phyloP scores from a whole-genome alignment of 2,888 invertebrate genomes.

The Philereme transversata region DNA sequence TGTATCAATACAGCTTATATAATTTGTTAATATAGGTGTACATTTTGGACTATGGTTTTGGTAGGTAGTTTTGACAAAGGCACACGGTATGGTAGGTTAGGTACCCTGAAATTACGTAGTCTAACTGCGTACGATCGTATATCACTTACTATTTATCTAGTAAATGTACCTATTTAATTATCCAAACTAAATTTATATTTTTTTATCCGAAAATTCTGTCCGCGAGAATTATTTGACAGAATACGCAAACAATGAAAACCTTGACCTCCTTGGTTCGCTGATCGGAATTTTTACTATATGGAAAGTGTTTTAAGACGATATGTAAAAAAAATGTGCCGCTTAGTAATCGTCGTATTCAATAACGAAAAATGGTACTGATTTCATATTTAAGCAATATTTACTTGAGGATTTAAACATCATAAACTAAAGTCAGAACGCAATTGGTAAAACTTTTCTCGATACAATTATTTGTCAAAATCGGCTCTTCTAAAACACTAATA shows the following conservation, averaged over 20 bases:
- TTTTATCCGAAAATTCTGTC: too few relatives aligned
- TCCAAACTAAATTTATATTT: too few relatives aligned
- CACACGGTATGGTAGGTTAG: constrained; percentile 7
- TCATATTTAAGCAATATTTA: too few relatives aligned
- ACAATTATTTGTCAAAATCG: too few relatives aligned
- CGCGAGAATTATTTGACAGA: background rate
- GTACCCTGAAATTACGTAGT: constrained; percentile 10
- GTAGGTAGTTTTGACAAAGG: constrained; percentile 4
- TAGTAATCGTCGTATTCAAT: too few relatives aligned
- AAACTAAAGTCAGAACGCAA: too few relatives aligned
- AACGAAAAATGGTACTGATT: too few relatives aligned
- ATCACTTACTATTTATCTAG: constrained; percentile 10
- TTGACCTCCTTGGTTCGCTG: constrained; percentile 12
- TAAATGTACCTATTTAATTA: background rate
- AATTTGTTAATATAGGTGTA: background rate
- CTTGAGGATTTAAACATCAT: too few relatives aligned
- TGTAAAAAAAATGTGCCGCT: too few relatives aligned
- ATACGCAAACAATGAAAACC: constrained; percentile 9
- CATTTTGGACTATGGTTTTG: background rate
- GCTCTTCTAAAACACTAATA: too few relatives aligned
- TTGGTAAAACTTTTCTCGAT: too few relatives aligned
- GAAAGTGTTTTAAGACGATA: too few relatives aligned
- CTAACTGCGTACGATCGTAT: constrained; percentile 6
- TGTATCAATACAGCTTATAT: constrained; percentile 1
- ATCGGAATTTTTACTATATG: constrained; percentile 10